A percentile compares a stretch with the other conserved stretches of the same genome.
phyloP scores from a whole-genome alignment of 2,888 invertebrate species.

The Mythimna pallens region DNA sequence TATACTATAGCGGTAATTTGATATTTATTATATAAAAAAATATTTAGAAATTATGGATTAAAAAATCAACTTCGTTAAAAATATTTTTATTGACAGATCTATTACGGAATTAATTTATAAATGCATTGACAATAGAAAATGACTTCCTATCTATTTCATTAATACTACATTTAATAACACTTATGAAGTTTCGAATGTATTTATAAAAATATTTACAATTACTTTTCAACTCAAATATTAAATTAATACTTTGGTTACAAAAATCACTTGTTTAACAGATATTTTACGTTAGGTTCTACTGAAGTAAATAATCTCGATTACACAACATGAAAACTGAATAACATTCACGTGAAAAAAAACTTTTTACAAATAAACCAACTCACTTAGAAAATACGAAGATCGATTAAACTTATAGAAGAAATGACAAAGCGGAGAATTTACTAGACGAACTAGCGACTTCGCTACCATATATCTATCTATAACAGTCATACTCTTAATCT shows the following conservation, averaged over 20 bases:
- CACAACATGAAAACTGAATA: neutral
- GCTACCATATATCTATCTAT: neutral
- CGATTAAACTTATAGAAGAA: neutral
- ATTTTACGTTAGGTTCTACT: neutral
- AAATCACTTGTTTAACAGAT: slow-evolving; percentile 1
- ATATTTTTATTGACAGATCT: slow-evolving; percentile 3
- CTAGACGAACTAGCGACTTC: neutral
- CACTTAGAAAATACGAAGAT: neutral
- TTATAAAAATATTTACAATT: slow-evolving; percentile 21
- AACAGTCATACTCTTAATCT: too few species aligned
- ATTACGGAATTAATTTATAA: neutral
- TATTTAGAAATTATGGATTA: too few species aligned
- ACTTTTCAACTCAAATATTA: slow-evolving; percentile 1
- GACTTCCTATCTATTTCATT: neutral
- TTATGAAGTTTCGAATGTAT: neutral
- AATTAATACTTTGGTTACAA: slow-evolving; percentile 38
- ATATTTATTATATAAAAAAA: neutral
- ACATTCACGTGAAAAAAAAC: too few species aligned
- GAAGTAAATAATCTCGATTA: neutral
- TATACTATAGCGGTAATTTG: neutral
- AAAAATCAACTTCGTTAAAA: neutral
- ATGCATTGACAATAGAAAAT: slow-evolving; percentile 20
- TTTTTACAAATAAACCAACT: neutral
- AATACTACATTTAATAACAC: neutral
- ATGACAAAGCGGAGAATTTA: neutral